phyloP scores from a whole-genome alignment of 2,888 invertebrate genomes.

The Ophion obscuratus region DNA sequence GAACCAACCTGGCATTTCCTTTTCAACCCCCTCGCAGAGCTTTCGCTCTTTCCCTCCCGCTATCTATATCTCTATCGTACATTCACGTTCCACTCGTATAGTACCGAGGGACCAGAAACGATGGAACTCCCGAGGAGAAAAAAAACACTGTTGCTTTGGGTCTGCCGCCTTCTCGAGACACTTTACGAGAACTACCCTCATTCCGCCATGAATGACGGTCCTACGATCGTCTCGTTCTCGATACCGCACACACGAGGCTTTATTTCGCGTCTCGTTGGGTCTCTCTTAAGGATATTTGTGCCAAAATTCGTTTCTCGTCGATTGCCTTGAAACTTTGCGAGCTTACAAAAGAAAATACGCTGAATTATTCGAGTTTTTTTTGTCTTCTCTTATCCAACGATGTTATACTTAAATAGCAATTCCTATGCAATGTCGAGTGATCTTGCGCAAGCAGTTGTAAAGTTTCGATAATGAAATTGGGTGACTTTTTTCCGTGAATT shows the following conservation, averaged over 20 bases:
- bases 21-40: slow-evolving; percentile 9
- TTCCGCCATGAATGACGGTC: slow-evolving; percentile 9
- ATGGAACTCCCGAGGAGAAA: background rate
- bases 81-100: slow-evolving; percentile 4
- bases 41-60: background rate
- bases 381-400: background rate
- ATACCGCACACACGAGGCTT: background rate
- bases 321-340: slow-evolving; percentile 18
- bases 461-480: background rate
- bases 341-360: background rate
- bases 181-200: slow-evolving; percentile 32
- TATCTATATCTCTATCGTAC: background rate
- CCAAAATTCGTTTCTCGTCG: slow-evolving; percentile 34
- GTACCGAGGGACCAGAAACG: background rate
- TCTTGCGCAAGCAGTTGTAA: background rate
- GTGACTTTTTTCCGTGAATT: background rate
- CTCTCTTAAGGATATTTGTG: slow-evolving; percentile 21
- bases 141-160: slow-evolving; percentile 29
- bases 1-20: slow-evolving; percentile 10
- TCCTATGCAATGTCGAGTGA: background rate
- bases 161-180: slow-evolving; percentile 32
- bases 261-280: slow-evolving; percentile 29
- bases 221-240: slow-evolving; percentile 20
- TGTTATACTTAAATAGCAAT: background rate
- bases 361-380: background rate